Conservation (phyloP, 2,113 vertebrate genomes). For the Labrus mixtus region DNA sequence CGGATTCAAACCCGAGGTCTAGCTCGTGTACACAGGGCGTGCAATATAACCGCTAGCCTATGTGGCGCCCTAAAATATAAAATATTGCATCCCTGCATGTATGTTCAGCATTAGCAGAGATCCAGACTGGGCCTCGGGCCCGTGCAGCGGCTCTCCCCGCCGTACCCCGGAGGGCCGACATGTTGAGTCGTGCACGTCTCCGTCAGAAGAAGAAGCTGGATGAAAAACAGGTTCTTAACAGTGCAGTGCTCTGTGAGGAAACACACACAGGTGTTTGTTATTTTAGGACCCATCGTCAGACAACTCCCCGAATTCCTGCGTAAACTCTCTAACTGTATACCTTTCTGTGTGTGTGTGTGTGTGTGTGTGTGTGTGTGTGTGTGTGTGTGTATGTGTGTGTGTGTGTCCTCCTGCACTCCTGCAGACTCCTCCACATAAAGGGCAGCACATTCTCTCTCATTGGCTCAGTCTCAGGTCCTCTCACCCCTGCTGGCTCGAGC, state of each 20-base stretch:
- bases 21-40: too few species aligned
- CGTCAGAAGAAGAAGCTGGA: conserved; percentile 41
- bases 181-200: conserved; percentile 76
- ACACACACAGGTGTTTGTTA: conserved; percentile 73
- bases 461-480: conserved; percentile 8
- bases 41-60: too few species aligned
- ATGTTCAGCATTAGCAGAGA: conserved; percentile 2
- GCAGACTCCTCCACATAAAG: conserved; percentile 15
- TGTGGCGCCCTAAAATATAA: not conserved
- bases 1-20: too few species aligned
- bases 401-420: not conserved
- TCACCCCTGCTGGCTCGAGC: not conserved
- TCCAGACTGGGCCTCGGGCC: not conserved
- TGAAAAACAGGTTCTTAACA: conserved; percentile 72
- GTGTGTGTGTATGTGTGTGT: too few species aligned
- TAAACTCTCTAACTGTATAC: conserved; percentile 28
- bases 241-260: conserved; percentile 40
- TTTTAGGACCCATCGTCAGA: conserved; percentile 73
- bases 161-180: conserved; percentile 54
- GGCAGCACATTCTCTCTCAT: not conserved
- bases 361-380: too few species aligned
- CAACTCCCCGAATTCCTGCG: conserved; percentile 60
- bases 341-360: conserved; percentile 8
- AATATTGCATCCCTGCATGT: not conserved
- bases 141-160: not conserved